Percentiles rank a stretch among this genome's conserved stretches.
Conservation (phyloP, 2,888 invertebrate genomes). For the Eugnorisma glareosa region DNA sequence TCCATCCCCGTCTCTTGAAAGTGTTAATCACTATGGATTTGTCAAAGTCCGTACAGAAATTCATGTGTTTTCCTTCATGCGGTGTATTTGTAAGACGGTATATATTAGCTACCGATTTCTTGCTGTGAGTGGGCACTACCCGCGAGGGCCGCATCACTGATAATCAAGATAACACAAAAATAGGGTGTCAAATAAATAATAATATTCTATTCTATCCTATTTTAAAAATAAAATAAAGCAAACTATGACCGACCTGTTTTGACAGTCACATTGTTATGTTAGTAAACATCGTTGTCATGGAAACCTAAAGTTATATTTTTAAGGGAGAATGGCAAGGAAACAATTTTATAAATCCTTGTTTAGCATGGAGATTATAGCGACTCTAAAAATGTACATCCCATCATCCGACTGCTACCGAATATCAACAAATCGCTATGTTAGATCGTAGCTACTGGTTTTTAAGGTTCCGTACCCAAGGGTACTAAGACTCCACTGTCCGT, state of each 20-base stretch:
- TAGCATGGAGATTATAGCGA: neutral
- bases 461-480: too few species aligned
- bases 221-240: conserved; percentile 26
- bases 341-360: conserved; percentile 11
- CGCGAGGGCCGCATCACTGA: conserved; percentile 43
- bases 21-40: conserved; percentile 77
- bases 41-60: conserved; percentile 79
- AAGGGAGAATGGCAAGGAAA: conserved; percentile 6
- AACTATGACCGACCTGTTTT: conserved; percentile 36
- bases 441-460: neutral
- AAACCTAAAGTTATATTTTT: conserved; percentile 28
- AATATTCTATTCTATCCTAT: neutral
- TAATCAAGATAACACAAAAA: neutral
- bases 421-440: neutral
- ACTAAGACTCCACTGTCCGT: too few species aligned
- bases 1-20: conserved; percentile 91
- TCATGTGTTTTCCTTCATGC: conserved; percentile 92
- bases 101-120: conserved; percentile 93
- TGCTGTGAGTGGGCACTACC: conserved; percentile 59
- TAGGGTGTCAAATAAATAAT: conserved; percentile 7
- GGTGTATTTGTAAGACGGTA: conserved; percentile 56
- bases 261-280: conserved; percentile 43
- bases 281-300: conserved; percentile 58
- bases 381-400: too few species aligned
- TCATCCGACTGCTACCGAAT: neutral